Evolutionary conservation across 2,113 vertebrate species (phyloP), one percentile per base, ranked within the genome.

Genomic region (Cochlearius cochlearius): DNA sequence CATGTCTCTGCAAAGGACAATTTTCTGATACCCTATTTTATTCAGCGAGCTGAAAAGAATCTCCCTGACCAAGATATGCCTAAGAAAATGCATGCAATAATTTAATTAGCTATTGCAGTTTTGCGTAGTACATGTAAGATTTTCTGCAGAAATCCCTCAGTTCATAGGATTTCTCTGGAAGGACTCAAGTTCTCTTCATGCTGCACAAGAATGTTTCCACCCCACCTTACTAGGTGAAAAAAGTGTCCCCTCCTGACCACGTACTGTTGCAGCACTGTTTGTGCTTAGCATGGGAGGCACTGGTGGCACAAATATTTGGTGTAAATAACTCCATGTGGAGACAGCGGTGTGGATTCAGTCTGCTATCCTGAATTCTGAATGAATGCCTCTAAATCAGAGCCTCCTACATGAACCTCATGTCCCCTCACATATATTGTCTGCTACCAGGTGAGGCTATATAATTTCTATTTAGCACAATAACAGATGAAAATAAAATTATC

Each of bases 351-450:
- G 56, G 36, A 84, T 63, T 83, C 10, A 75, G 15, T 59, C 22
- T 71, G 34, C 41, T 29, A 21, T 30, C 5, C 45, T 71, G 34
- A 45, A 60, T 55, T 74, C 55, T 73, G 39, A 64, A 5, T 29
- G 38, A 75, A 79, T 0, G 2, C 20, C 53, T 45, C 38, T 78
- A 82, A 63, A 75, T 7, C 45, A 66, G 18, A 36, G 30, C 3
- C 18, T 55, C n/a, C 45, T 50, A 53, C 7, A 20, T 0, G 1
- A 88, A 38, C 43, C 60, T 66, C 0, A 0, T n/a, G 49, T 23
- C 45, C 39, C 29, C 36, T 82, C 45, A 69, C 25, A 27, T 3
- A 27, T 4, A n/a, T 50, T 12, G 5, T 30, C 23, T 71, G 19
- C 49, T 73, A 63, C 49, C 26, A 81, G 15, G 30, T 47, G 84